phyloP scores from a whole-genome alignment of 1,140 invertebrate genomes.

The Druon quercuslanigerum region DNA sequence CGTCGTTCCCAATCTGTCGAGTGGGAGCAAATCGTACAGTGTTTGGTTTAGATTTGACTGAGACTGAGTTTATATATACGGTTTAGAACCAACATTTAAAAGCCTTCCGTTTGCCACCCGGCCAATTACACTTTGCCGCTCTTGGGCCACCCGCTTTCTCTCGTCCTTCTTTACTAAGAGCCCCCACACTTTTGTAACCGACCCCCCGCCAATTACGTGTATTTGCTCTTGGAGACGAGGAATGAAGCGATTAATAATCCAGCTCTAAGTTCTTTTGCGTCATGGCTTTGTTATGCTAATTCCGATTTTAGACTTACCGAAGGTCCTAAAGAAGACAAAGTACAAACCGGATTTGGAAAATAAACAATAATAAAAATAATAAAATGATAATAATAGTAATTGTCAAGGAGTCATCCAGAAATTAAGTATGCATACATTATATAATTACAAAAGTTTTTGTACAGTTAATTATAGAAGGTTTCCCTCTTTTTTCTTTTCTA shows the following conservation, averaged over 20 bases:
- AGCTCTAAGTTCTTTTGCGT: neutral
- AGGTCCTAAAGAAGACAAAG: neutral
- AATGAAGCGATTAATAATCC: constrained; percentile 26
- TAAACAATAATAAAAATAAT: no score
- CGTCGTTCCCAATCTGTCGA: constrained; percentile 64
- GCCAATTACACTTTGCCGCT: constrained; percentile 56
- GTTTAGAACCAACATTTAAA: constrained; percentile 54
- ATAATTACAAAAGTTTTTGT: no score
- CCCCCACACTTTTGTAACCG: constrained; percentile 34
- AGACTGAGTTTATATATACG: constrained; percentile 55
- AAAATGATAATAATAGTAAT: no score
- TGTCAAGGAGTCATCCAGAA: no score
- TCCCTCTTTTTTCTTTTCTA: no score
- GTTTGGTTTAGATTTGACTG: constrained; percentile 55
- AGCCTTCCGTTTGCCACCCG: constrained; percentile 50
- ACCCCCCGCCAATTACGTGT: constrained; percentile 48
- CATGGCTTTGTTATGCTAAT: neutral
- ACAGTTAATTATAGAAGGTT: no score
- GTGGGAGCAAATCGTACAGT: constrained; percentile 46
- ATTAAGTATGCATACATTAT: no score
- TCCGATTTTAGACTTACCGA: neutral
- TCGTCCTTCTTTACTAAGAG: constrained; percentile 34
- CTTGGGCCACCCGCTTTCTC: constrained; percentile 35
- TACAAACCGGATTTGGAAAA: no score
- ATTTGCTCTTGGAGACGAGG: constrained; percentile 44